A percentile compares a stretch with the other conserved stretches of the same genome.
Conservation (phyloP, 2,797 vertebrate species). For the Diplodus puntazzo region DNA sequence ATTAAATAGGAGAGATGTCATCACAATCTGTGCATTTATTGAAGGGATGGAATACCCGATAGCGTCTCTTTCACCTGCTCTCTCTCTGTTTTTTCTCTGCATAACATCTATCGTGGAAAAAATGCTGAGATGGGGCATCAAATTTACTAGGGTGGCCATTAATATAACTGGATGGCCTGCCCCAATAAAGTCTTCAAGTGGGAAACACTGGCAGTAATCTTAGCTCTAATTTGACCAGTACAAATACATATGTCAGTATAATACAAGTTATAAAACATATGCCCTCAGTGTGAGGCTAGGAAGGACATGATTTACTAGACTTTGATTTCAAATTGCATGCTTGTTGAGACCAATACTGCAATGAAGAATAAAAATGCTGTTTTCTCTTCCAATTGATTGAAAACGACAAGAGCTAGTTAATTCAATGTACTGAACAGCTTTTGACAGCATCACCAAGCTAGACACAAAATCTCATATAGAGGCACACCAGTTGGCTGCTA, state of each 20-base stretch:
- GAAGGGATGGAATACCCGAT: no score
- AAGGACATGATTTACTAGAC: constrained; percentile 22
- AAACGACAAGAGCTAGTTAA: constrained; percentile 25
- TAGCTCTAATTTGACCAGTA: neutral
- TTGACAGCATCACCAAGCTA: neutral
- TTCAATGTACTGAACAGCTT: constrained; percentile 19
- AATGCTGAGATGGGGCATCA: no score
- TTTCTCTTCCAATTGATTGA: constrained; percentile 25
- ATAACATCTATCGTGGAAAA: no score
- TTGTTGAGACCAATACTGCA: constrained; percentile 4
- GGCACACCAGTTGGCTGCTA: neutral
- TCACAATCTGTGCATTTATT: no score
- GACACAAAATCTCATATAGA: constrained; percentile 25
- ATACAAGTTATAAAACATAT: neutral
- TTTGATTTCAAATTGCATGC: constrained; percentile 29
- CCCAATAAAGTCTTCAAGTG: no score
- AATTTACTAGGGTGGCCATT: no score
- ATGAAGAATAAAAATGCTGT: constrained; percentile 24
- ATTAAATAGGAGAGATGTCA: no score
- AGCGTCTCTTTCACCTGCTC: no score
- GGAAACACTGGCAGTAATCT: neutral
- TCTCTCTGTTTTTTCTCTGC: no score
- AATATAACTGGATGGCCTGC: no score
- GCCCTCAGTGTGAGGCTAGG: constrained; percentile 9
- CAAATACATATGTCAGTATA: neutral